Conservation (phyloP, 2,113 vertebrate species). For the Corythoichthys intestinalis region DNA sequence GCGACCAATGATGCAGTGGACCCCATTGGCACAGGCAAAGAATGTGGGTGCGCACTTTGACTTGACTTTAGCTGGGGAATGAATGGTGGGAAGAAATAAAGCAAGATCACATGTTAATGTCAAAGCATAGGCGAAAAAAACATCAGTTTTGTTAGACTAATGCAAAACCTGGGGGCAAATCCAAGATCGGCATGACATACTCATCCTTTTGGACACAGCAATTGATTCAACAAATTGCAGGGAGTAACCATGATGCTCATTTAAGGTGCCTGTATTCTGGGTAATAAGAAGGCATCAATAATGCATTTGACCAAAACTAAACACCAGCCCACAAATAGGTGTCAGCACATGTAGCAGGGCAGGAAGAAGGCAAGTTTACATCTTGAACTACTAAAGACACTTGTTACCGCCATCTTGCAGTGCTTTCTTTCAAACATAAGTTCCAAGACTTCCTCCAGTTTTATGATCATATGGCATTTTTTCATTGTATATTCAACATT, state of each 20-base stretch:
- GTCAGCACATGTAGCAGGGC: constrained; percentile 14
- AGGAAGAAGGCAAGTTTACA: constrained; percentile 18
- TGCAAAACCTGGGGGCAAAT: background rate
- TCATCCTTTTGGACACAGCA: background rate
- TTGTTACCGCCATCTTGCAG: too few relatives aligned
- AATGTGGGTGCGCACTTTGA: constrained; percentile 89
- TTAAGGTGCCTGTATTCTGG: background rate
- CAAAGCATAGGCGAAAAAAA: constrained; percentile 1
- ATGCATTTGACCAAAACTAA: background rate
- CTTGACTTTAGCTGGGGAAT: constrained; percentile 81
- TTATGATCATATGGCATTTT: background rate
- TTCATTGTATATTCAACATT: background rate
- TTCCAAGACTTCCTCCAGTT: background rate
- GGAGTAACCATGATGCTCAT: background rate
- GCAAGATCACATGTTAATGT: constrained; percentile 28
- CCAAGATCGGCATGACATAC: background rate
- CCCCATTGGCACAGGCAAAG: constrained; percentile 88
- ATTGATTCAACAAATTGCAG: background rate
- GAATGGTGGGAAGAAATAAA: constrained; percentile 6
- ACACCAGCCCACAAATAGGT: background rate
- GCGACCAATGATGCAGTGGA: constrained; percentile 96
- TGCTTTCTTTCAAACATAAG: background rate
- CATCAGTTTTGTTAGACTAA: background rate
- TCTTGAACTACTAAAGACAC: too few relatives aligned
- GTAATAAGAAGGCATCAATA: background rate